These are phyloP conservation scores for Lampropteryx suffumata DNA, from an alignment of 2,888 invertebrate genomes.

Conservation along the genomic window DNA sequence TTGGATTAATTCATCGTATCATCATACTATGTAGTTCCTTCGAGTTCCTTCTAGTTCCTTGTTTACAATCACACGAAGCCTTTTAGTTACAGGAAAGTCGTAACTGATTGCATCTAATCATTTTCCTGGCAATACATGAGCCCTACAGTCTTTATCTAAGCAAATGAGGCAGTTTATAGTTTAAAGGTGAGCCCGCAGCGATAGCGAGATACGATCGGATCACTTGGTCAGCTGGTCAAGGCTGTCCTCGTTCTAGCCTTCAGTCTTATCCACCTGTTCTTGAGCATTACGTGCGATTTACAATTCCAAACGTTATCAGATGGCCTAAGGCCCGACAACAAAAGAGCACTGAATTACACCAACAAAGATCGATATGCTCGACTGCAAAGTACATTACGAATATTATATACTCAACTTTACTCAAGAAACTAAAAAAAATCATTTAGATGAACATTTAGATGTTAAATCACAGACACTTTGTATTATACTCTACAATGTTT, in stretches of 20 bases:
- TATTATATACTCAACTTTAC: conserved; percentile 34
- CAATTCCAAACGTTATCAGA: conserved; percentile 72
- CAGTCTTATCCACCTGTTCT: conserved; percentile 55
- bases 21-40: no score
- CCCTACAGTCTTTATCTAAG: conserved; percentile 43
- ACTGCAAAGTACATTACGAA: conserved; percentile 41
- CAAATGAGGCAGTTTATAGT: conserved; percentile 46
- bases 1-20: no score
- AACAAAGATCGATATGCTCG: conserved; percentile 62
- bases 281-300: conserved; percentile 76
- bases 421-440: conserved; percentile 18
- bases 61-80: no score
- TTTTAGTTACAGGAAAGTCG: neutral
- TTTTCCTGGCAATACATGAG: conserved; percentile 22
- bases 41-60: no score
- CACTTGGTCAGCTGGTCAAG: conserved; percentile 62
- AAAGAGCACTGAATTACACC: conserved; percentile 62
- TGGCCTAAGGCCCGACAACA: conserved; percentile 64
- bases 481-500: no score
- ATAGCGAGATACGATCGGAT: conserved; percentile 59
- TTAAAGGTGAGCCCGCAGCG: conserved; percentile 47
- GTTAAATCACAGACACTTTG: no score
- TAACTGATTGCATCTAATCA: conserved; percentile 19
- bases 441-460: no score
- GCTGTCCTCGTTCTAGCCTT: conserved; percentile 41